A percentile compares a stretch with the other conserved stretches of the same genome.
Conservation (phyloP, 2,113 vertebrate species). For the Naja naja region DNA sequence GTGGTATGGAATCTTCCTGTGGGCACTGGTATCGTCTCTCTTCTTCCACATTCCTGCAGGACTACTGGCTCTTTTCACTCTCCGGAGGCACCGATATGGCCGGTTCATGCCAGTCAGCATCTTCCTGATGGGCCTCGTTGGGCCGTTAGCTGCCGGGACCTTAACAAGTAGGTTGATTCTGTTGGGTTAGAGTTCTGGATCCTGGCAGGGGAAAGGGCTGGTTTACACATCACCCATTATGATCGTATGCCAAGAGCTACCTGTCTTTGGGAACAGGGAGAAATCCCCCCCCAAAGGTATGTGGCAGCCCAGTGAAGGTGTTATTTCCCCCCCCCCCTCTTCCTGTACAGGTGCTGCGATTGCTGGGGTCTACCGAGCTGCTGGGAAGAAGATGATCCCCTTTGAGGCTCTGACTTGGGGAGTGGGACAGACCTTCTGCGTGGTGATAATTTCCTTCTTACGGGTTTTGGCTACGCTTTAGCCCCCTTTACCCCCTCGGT, state of each 20-base stretch:
- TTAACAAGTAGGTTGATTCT: constrained; percentile 86
- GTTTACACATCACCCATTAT: not conserved
- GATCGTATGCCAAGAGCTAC: not conserved
- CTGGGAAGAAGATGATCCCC: constrained; percentile 91
- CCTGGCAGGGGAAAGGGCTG: not conserved
- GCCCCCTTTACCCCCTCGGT: constrained; percentile 39
- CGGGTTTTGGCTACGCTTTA: constrained; percentile 92
- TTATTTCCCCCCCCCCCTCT: not conserved
- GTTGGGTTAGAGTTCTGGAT: rapidly evolving
- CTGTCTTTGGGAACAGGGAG: rapidly evolving
- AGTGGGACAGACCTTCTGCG: constrained; percentile 90
- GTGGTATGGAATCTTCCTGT: constrained; percentile 97
- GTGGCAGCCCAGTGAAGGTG: rapidly evolving
- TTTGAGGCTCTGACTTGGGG: constrained; percentile 90
- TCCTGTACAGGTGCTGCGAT: constrained; percentile 84
- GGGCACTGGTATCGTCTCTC: constrained; percentile 91
- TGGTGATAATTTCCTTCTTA: constrained; percentile 89
- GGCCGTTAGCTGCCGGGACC: constrained; percentile 89
- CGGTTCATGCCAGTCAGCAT: constrained; percentile 91
- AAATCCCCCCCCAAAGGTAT: rapidly evolving
- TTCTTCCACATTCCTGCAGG: constrained; percentile 89
- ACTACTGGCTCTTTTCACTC: constrained; percentile 84
- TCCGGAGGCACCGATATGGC: constrained; percentile 89
- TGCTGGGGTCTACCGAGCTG: constrained; percentile 94
- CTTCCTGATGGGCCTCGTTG: constrained; percentile 91